These are phyloP conservation scores for Ophonus ardosiacus DNA, from an alignment of 2,888 invertebrate species.

Conservation along the genomic window DNA sequence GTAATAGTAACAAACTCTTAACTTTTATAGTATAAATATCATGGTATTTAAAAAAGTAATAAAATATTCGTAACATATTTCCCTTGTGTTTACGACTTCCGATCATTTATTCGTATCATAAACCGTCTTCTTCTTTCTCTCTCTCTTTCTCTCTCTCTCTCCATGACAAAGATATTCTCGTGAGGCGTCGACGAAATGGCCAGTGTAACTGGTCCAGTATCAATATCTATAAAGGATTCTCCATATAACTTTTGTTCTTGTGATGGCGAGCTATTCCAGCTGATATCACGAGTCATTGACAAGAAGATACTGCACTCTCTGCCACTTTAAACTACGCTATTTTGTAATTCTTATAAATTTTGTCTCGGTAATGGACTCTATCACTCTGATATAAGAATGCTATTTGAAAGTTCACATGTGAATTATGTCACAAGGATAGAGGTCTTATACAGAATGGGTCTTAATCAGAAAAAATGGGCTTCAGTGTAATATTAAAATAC, in stretches of 20 bases:
- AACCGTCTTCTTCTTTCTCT: no score
- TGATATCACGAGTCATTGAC: conserved; percentile 59
- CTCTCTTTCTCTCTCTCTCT: no score
- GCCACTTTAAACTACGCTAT: conserved; percentile 1
- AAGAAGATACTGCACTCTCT: conserved; percentile 20
- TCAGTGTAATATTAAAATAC: no score
- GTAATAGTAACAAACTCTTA: no score
- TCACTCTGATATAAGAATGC: not conserved
- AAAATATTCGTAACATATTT: no score
- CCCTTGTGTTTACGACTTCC: no score
- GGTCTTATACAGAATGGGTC: no score
- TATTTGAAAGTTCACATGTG: not conserved
- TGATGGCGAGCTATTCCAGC: conserved; percentile 40
- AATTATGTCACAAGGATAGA: not conserved
- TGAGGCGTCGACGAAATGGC: not conserved
- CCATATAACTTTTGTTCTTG: conserved; percentile 58
- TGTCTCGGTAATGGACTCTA: conserved; percentile 2
- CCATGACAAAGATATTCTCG: not conserved
- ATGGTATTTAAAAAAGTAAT: no score
- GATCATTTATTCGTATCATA: no score
- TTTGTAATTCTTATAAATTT: conserved; percentile 40
- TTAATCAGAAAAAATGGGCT: no score
- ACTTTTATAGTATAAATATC: no score
- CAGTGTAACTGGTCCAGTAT: conserved; percentile 32
- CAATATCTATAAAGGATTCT: conserved; percentile 59